Evolutionary conservation across 2,888 invertebrate genomes (phyloP).

Genomic region (Spilarctia lutea): DNA sequence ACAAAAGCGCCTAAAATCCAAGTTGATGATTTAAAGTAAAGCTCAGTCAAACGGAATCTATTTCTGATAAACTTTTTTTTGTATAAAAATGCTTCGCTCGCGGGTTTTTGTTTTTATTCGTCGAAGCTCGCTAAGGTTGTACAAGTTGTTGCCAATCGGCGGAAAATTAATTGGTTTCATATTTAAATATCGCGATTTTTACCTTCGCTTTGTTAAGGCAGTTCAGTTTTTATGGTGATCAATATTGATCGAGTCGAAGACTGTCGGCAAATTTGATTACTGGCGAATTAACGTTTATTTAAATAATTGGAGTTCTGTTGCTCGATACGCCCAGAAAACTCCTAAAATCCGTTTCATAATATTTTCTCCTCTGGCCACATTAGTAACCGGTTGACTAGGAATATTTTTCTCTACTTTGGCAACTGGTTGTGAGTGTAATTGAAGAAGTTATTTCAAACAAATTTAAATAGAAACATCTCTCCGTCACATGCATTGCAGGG

Average conservation of each 20-base stretch:
- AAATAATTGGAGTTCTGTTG: not conserved
- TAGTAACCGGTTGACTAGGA: no score
- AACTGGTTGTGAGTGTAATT: no score
- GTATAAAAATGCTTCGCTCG: conserved; percentile 23
- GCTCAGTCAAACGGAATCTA: conserved; percentile 42
- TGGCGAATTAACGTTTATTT: not conserved
- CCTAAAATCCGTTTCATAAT: no score
- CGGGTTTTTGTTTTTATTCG: conserved; percentile 43
- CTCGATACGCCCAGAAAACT: no score
- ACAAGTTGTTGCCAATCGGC: conserved; percentile 51
- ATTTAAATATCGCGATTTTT: conserved; percentile 46
- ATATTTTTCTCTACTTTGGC: no score
- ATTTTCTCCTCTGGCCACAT: no score
- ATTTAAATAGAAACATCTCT: not conserved
- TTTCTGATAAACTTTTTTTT: conserved; percentile 38
- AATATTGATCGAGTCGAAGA: not conserved
- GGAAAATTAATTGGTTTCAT: conserved; percentile 52
- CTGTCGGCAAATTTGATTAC: not conserved
- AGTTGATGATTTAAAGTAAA: conserved; percentile 27
- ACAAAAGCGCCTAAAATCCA: conserved; percentile 8
- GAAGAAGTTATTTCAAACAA: no score
- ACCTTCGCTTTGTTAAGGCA: conserved; percentile 33
- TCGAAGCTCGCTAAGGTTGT: conserved; percentile 44
- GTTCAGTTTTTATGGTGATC: conserved; percentile 38
- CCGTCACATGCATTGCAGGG: no score